These are phyloP conservation scores for Trichomalopsis sarcophagae DNA, from an alignment of 1,140 invertebrate genomes.

Conservation along the genomic window DNA sequence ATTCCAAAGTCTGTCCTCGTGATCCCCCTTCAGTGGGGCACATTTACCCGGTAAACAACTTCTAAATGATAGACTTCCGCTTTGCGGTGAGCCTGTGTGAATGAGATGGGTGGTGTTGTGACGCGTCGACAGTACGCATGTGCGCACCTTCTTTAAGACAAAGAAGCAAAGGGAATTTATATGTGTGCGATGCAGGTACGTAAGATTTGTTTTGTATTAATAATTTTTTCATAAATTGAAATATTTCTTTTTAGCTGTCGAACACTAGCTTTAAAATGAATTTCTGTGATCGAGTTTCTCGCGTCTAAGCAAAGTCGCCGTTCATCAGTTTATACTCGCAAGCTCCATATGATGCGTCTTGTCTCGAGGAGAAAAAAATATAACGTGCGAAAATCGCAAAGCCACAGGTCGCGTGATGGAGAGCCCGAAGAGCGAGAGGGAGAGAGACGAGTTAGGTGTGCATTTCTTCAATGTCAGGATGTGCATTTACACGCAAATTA, in stretches of 20 bases:
- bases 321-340: neutral
- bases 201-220: neutral
- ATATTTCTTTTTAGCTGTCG: too few species aligned
- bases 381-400: constrained; percentile 51
- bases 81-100: constrained; percentile 12
- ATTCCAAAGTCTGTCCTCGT: neutral
- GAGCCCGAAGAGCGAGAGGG: constrained; percentile 9
- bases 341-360: neutral
- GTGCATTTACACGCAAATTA: constrained; percentile 46
- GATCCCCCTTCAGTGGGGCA: neutral
- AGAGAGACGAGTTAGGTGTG: constrained; percentile 23
- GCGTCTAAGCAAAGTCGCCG: too few species aligned
- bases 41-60: constrained; percentile 53
- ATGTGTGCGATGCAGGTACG: neutral
- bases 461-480: constrained; percentile 50
- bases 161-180: neutral
- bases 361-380: constrained; percentile 18
- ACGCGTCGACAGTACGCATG: neutral
- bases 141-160: constrained; percentile 15
- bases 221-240: neutral
- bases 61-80: constrained; percentile 52
- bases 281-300: too few species aligned
- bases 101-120: constrained; percentile 1
- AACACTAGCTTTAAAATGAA: too few species aligned
- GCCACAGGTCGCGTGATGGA: constrained; percentile 48